phyloP scores from a whole-genome alignment of 2,113 vertebrate species.

The Blennius ocellaris region DNA sequence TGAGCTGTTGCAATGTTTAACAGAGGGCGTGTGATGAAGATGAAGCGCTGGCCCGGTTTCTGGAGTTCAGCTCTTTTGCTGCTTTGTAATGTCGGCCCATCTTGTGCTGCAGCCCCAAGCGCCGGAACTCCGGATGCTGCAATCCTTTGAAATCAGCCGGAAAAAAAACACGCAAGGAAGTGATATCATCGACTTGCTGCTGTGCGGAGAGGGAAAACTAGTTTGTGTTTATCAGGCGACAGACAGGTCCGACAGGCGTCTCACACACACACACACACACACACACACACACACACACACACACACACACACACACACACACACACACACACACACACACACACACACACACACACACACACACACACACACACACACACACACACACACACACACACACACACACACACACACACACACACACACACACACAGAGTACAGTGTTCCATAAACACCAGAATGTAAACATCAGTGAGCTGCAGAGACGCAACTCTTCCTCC shows the following conservation, averaged over 20 bases:
- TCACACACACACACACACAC: no score
- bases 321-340: no score
- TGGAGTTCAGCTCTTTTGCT: slow-evolving; percentile 35
- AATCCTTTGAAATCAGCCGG: slow-evolving; percentile 71
- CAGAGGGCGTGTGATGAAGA: slow-evolving; percentile 34
- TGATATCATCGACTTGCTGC: slow-evolving; percentile 38
- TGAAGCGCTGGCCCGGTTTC: slow-evolving; percentile 46
- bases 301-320: no score
- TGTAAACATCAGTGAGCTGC: no score
- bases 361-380: no score
- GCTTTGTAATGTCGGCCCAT: slow-evolving; percentile 47
- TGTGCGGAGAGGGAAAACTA: slow-evolving; percentile 29
- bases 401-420: no score
- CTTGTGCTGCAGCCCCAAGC: slow-evolving; percentile 48
- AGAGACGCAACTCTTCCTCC: no score
- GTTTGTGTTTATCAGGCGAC: slow-evolving; percentile 40
- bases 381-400: no score
- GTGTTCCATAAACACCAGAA: no score
- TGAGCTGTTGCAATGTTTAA: slow-evolving; percentile 26
- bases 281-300: no score
- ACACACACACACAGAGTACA: no score
- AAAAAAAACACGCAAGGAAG: slow-evolving; percentile 1
- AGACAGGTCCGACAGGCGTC: background rate
- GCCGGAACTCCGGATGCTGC: slow-evolving; percentile 64
- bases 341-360: no score